A percentile compares a stretch with the other conserved stretches of the same genome.
Evolutionary conservation across 2,888 invertebrate genomes (phyloP).

Genomic region (Lacanobia wlatinum): DNA sequence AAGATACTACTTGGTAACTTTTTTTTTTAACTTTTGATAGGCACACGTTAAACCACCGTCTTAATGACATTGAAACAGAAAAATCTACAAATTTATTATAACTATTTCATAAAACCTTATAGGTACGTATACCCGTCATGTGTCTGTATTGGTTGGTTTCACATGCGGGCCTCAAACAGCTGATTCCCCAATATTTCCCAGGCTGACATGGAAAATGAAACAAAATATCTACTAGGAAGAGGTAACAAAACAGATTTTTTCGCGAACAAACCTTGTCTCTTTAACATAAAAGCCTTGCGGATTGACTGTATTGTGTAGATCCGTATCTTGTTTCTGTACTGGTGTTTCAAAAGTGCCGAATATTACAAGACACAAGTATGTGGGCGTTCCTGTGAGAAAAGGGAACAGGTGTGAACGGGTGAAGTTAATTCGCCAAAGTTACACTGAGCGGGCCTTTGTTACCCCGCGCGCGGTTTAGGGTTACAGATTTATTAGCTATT

Average conservation of each 20-base stretch:
- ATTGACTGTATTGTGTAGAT: slow-evolving; percentile 75
- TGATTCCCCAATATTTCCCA: slow-evolving; percentile 55
- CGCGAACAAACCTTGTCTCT: slow-evolving; percentile 36
- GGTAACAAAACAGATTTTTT: slow-evolving; percentile 52
- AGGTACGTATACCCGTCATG: too few species aligned
- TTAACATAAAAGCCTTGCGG: slow-evolving; percentile 69
- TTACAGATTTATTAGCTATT: slow-evolving; percentile 65
- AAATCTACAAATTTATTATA: not conserved
- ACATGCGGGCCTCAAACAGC: slow-evolving; percentile 24
- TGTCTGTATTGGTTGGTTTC: not conserved
- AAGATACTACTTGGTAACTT: not conserved
- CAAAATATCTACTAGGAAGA: slow-evolving; percentile 46
- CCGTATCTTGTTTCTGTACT: slow-evolving; percentile 81
- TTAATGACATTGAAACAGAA: not conserved
- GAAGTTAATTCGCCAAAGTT: slow-evolving; percentile 76
- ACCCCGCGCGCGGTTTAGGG: slow-evolving; percentile 57
- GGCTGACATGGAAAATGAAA: slow-evolving; percentile 54
- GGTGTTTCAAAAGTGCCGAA: slow-evolving; percentile 81
- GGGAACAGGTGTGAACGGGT: slow-evolving; percentile 86
- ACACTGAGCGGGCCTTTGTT: slow-evolving; percentile 68
- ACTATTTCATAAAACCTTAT: not conserved
- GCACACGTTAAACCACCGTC: too few species aligned
- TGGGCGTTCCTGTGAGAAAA: slow-evolving; percentile 72
- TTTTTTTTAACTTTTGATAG: too few species aligned
- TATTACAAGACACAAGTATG: slow-evolving; percentile 34